Base-by-base conservation (phyloP, 2,113 vertebrate genomes). In the Halcyon malimbica region DNA sequence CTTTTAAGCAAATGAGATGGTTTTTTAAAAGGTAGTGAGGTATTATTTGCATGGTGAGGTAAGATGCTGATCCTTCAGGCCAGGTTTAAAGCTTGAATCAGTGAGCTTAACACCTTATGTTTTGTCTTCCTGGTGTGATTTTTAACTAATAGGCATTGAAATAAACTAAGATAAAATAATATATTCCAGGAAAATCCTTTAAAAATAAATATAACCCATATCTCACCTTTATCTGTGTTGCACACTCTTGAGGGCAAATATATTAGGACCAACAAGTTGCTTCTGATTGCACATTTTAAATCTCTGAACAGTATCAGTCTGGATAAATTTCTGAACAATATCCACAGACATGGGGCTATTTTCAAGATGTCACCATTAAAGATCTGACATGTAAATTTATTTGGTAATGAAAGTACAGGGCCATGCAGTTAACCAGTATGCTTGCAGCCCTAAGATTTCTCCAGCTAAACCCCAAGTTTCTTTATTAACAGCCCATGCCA, bases 401-500 rank as follows among this genome's bases (percentile, higher is more conserved):
- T 29, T 59, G 33, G 15, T 54, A 1, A 5, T 5, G 24, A 59
- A 24, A 68, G 33, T 19, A 11, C 33, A 16, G 21, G 64, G 25
- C 39, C 20, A 3, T 28, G 50, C 44, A 67, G 37, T 39, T 35
- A 28, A 15, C 9, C 44, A 21, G 5, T 4, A 13, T 11, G 21
- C 11, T 16, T 18, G 42, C 26, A 39, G 33, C 16, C 23, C 31
- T 11, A 35, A 20, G 28, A 41, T 37, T 41, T 51, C 35, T 63
- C 42, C 51, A 48, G 17, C 37, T 63, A 6, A 87, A 25, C 0
- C 16, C 28, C 2, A 5, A 28, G 15, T 10, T 26, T 33, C 44
- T 70, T 39, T 9, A 6, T 8, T 56, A 50, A 37, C 9, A 4
- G 10, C 48, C 50, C 59, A 26, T 0, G 0, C 5, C 18, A 1